Base-by-base conservation (phyloP, 1,140 invertebrate species). In the Argopecten irradians region DNA sequence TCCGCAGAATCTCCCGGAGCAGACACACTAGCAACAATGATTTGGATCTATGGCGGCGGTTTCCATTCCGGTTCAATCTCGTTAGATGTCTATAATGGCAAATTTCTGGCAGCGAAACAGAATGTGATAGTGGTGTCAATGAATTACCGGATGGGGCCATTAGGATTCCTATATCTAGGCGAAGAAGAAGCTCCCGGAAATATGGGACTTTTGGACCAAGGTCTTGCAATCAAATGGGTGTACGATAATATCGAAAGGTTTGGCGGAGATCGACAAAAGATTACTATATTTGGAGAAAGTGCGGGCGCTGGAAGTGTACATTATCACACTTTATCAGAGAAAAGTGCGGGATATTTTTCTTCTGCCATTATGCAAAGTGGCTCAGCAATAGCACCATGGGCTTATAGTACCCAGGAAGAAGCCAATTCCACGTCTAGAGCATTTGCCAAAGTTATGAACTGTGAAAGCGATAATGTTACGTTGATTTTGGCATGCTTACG, bases 31-130 rank as follows among this genome's bases (percentile, higher is more conserved):
- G 97, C 98, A n/a, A 98, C 99, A 34, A 97, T 99, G 97, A 97
- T 99, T 46, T 99, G 98, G 98, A 97, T 99, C 89, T 99, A 98
- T 95, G 98, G 99, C 71, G 99, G 99, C 83, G 98, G 98, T 3
- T 99, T 99, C 96, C 98, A 98, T 94, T 86, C 84, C 34, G 98
- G 98, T 32, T 98, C 98, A 14, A 97, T 97, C 34, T 99, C 98
- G n/a, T 96, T 99, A 90, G 98, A 99, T 94, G 97, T 99, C 11
- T 99, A 99, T 95, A 98, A 99, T 96, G 98, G 97, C 86, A 95
- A 87, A 36, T 87, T 96, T 90, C 95, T 99, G 39, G 98, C 98
- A 0, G 97, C 97, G 28, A 93, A 92, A 34, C 92, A 93, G 34
- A 97, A 99, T 92, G 97, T 99, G 22, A 98, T 99, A 71, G 90